A percentile compares a stretch with the other conserved stretches of the same genome.
phyloP scores from a whole-genome alignment of 92 coral and sea anemone species.

The Blastomussa wellsi region DNA sequence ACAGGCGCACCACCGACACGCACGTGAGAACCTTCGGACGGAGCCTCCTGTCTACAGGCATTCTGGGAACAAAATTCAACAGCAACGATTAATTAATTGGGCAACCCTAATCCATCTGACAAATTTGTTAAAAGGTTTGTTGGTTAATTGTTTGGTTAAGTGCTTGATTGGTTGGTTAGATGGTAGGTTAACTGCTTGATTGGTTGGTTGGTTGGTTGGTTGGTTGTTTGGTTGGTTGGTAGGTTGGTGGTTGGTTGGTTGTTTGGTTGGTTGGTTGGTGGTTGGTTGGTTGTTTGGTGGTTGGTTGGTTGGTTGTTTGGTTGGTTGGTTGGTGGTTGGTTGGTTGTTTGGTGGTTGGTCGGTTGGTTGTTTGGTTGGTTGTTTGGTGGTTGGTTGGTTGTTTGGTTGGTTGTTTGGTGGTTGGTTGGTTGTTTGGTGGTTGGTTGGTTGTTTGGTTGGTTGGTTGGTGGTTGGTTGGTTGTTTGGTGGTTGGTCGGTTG shows the following conservation, averaged over 20 bases:
- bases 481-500: background rate
- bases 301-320: background rate
- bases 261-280: background rate
- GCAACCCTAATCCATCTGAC: background rate
- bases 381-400: background rate
- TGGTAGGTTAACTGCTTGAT: too few relatives aligned
- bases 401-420: background rate
- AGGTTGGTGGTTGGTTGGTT: background rate
- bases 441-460: background rate
- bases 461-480: background rate
- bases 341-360: background rate
- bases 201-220: too few relatives aligned
- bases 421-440: background rate
- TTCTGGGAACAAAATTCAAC: slow-evolving; percentile 49
- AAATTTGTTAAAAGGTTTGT: too few relatives aligned
- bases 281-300: background rate
- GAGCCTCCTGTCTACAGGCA: slow-evolving; percentile 69
- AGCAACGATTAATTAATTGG: background rate
- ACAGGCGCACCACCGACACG: slow-evolving; percentile 87
- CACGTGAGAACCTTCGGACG: slow-evolving; percentile 79
- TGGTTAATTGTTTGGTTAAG: too few relatives aligned
- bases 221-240: too few relatives aligned
- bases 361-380: background rate
- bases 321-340: background rate
- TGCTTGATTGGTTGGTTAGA: too few relatives aligned